These are phyloP conservation scores for Trypoxylon attenuatum DNA, from an alignment of 2,888 invertebrate species.

Conservation along the genomic window DNA sequence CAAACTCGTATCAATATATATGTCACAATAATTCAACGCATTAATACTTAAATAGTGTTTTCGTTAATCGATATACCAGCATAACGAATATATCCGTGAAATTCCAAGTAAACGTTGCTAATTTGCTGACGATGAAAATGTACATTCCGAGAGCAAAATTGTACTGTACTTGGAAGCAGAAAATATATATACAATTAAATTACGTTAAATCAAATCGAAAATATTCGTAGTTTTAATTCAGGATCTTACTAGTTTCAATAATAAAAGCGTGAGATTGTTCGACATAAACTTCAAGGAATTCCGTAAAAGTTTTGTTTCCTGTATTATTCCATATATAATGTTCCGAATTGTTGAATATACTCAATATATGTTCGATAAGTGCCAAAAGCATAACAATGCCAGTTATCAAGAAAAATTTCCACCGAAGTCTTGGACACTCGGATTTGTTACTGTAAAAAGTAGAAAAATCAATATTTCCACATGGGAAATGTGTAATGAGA, in stretches of 20 bases:
- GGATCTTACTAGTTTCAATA: conserved; percentile 57
- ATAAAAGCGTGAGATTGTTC: conserved; percentile 66
- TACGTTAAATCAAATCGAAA: too few relatives aligned
- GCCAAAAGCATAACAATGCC: conserved; percentile 59
- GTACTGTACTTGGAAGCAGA: conserved; percentile 55
- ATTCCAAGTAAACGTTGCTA: conserved; percentile 83
- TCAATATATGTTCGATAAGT: conserved; percentile 66
- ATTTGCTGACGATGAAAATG: conserved; percentile 76
- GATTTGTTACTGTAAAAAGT: conserved; percentile 53
- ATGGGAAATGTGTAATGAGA: too few relatives aligned
- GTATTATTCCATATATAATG: conserved; percentile 40
- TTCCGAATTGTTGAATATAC: conserved; percentile 59
- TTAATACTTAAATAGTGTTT: neutral
- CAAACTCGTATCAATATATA: neutral
- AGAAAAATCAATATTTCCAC: neutral
- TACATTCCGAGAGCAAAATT: conserved; percentile 64
- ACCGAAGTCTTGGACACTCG: conserved; percentile 57
- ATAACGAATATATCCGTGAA: conserved; percentile 85
- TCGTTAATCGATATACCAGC: conserved; percentile 77
- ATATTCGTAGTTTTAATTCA: neutral
- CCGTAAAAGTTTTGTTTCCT: conserved; percentile 51
- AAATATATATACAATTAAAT: too few relatives aligned
- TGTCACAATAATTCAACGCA: neutral
- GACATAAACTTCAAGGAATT: conserved; percentile 62
- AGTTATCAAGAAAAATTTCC: conserved; percentile 62